Conservation (phyloP, 2,113 vertebrate genomes). For the Urocynchramus pylzowi region DNA sequence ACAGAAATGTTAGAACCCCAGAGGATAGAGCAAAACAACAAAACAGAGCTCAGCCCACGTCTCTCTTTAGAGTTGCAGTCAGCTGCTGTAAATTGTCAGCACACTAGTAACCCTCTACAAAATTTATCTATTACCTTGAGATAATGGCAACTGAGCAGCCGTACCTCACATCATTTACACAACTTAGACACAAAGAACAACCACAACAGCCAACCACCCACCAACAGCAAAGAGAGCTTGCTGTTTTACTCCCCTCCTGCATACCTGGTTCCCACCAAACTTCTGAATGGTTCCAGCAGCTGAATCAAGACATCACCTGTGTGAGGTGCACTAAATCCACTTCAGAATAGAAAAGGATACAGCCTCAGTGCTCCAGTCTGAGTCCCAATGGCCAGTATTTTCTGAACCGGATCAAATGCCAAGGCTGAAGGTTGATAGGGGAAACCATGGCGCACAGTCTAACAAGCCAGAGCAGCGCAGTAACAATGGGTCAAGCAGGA, state of each 20-base stretch:
- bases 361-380: constrained; percentile 93
- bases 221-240: neutral
- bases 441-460: constrained; percentile 99
- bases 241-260: neutral
- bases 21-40: neutral
- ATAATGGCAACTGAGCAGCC: neutral
- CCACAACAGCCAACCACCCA: neutral
- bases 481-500: constrained; percentile 2
- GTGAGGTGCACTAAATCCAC: neutral
- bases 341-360: constrained; percentile 88
- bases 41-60: neutral
- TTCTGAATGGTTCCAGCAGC: neutral
- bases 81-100: neutral
- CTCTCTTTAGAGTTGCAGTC: neutral
- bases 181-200: neutral
- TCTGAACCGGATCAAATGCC: constrained; percentile 99
- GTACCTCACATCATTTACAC: neutral
- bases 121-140: neutral
- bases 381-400: constrained; percentile 95
- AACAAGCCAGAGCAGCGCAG: constrained; percentile 44
- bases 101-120: neutral
- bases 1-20: neutral
- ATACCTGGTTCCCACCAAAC: neutral
- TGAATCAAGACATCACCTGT: neutral
- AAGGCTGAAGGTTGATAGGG: constrained; percentile 96